Conservation (phyloP, 2,797 vertebrate species). For the Periparus ater region DNA sequence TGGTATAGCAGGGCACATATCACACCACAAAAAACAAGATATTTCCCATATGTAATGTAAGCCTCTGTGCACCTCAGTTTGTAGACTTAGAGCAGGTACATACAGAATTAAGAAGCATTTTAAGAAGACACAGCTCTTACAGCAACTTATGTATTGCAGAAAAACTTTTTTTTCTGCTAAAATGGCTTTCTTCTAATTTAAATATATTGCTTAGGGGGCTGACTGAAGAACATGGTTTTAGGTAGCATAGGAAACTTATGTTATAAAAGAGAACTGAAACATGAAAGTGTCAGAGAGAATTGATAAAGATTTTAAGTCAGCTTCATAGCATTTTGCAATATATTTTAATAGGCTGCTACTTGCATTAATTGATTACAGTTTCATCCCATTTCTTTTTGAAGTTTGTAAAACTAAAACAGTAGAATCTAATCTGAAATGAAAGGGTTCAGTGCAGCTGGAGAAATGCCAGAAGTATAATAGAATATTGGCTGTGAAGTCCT, state of each 20-base stretch:
- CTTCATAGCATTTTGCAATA: not conserved
- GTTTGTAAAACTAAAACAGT: not conserved
- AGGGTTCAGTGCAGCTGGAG: not conserved
- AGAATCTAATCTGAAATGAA: not conserved
- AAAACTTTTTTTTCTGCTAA: not conserved
- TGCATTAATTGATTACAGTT: not conserved
- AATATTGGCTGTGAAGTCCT: not conserved
- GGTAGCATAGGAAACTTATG: not conserved
- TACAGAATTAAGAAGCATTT: not conserved
- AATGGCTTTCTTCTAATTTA: not conserved
- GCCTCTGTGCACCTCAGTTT: not conserved
- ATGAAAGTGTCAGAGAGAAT: not conserved
- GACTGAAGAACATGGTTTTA: not conserved
- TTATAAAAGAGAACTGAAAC: not conserved
- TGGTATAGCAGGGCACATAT: not conserved
- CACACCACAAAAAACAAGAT: rapidly evolving
- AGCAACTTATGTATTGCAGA: not conserved
- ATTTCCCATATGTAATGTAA: not conserved
- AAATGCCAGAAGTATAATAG: not conserved
- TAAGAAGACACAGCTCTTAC: not conserved
- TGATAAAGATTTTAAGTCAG: not conserved
- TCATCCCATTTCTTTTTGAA: not conserved
- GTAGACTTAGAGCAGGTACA: not conserved
- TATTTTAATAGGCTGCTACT: not conserved
- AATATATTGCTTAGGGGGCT: not conserved